Evolutionary conservation across 2,797 vertebrate genomes (phyloP), one percentile per base, ranked within the genome.

Genomic region (Chromobotia macracanthus): DNA sequence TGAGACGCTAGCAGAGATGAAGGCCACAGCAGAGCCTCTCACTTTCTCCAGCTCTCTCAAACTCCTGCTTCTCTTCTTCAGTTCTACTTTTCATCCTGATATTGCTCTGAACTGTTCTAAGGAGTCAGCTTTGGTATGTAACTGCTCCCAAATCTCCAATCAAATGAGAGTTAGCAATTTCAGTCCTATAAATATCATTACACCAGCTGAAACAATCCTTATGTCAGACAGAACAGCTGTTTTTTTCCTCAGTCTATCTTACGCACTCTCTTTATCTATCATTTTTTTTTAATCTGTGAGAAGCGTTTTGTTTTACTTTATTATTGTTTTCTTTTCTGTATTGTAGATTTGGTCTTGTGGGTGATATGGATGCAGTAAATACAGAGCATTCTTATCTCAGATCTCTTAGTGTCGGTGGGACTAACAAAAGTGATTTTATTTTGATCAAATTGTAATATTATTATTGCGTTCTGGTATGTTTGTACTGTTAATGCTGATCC

Each of bases 21-120:
- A 12, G 68, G 18, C 35, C 75, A 21, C 35, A 61, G 53, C 77
- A 85, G 83, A 89, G 84, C 85, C 89, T 88, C 15, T n/a, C 46
- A 53, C 56, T 63, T 68, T 60, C 51, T 70, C 53, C 41, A n/a
- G 31, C 18, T 18, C 69, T 56, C 83, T 81, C 51, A 82, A 76
- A 81, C 28, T 46, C 72, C 75, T 66, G 83, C 77, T 79, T 87
- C 56, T 83, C 53, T 28, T 28, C 28, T 28, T 28, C 81, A 72
- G 88, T 86, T 70, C 78, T 83, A 80, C 69, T 79, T 81, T 51
- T 82, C 75, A 66, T 64, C 19, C 50, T 68, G 31, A 13, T 73
- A 55, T 31, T 48, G 31, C 64, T 58, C 82, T 61, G 25, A 65
- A 63, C 77, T 81, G 71, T 82, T 65, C 55, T 68, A 21, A 68